Percentiles rank a stretch among this genome's conserved stretches.
Evolutionary conservation across 2,888 invertebrate species (phyloP).

Genomic region (Cheilosia vernalis): DNA sequence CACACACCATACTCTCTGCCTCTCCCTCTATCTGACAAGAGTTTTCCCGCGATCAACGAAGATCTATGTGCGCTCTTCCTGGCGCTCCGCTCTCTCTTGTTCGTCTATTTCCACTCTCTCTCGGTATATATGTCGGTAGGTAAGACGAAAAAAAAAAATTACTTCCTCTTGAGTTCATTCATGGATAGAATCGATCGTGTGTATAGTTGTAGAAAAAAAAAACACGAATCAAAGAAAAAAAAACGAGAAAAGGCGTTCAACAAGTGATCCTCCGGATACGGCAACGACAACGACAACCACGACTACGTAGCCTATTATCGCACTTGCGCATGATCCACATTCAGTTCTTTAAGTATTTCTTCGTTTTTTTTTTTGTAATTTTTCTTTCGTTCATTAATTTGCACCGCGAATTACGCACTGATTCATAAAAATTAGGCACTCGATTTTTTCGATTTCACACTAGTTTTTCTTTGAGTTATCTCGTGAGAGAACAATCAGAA

Average conservation of each 20-base stretch:
- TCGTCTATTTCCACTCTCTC: slow-evolving; percentile 29
- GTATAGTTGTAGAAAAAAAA: slow-evolving; percentile 73
- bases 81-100: slow-evolving; percentile 52
- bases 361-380: slow-evolving; percentile 50
- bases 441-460: background rate
- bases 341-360: slow-evolving; percentile 53
- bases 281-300: slow-evolving; percentile 64
- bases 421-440: slow-evolving; percentile 60
- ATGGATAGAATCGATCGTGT: slow-evolving; percentile 75
- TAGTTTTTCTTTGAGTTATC: background rate
- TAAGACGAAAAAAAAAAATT: slow-evolving; percentile 73
- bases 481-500: slow-evolving; percentile 29
- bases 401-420: slow-evolving; percentile 75
- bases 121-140: slow-evolving; percentile 58
- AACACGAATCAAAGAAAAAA: slow-evolving; percentile 71
- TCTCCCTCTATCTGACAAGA: slow-evolving; percentile 54
- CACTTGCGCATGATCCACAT: slow-evolving; percentile 75
- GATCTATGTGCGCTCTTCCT: slow-evolving; percentile 63
- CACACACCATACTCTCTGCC: slow-evolving; percentile 74
- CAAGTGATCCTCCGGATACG: slow-evolving; percentile 76
- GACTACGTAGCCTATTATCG: slow-evolving; percentile 72
- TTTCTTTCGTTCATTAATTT: slow-evolving; percentile 71
- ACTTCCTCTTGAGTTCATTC: slow-evolving; percentile 75
- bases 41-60: slow-evolving; percentile 40
- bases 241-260: slow-evolving; percentile 74